Percentiles rank a stretch among this genome's conserved stretches.
Conservation (phyloP, 1,140 invertebrate genomes). For the Panagrolaimus sp. region DNA sequence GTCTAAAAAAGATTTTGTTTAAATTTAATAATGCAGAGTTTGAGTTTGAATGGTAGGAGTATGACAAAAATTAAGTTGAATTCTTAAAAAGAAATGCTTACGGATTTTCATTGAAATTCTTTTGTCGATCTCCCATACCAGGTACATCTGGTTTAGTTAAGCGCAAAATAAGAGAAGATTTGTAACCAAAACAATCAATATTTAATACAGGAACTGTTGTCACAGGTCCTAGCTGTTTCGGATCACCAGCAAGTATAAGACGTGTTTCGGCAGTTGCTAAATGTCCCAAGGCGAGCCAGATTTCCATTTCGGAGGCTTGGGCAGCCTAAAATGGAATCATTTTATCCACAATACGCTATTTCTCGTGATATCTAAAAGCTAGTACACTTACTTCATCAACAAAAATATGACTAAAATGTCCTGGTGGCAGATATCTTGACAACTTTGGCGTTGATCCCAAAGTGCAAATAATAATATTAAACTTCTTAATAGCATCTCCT, state of each 20-base stretch:
- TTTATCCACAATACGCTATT: too few relatives aligned
- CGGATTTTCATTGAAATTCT: neutral
- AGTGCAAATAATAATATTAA: neutral
- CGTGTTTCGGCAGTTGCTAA: neutral
- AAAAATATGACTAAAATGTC: neutral
- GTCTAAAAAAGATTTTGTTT: neutral
- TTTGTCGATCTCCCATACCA: too few relatives aligned
- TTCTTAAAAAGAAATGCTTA: too few relatives aligned
- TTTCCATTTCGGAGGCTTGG: constrained; percentile 1
- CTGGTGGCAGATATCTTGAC: neutral
- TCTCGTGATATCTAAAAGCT: too few relatives aligned
- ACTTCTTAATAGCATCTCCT: neutral
- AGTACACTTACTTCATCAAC: neutral
- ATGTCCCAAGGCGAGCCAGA: neutral
- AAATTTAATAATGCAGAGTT: too few relatives aligned
- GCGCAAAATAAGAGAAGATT: neutral
- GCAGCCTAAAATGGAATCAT: constrained; percentile 3
- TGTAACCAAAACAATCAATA: neutral
- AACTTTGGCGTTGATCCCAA: neutral
- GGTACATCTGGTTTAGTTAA: too few relatives aligned
- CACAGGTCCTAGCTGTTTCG: neutral
- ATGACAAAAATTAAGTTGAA: too few relatives aligned
- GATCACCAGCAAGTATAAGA: neutral
- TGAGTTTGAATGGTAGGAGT: too few relatives aligned
- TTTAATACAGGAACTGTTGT: neutral